Evolutionary conservation across 2,113 vertebrate genomes (phyloP).

Genomic region (Nematolebias whitei): DNA sequence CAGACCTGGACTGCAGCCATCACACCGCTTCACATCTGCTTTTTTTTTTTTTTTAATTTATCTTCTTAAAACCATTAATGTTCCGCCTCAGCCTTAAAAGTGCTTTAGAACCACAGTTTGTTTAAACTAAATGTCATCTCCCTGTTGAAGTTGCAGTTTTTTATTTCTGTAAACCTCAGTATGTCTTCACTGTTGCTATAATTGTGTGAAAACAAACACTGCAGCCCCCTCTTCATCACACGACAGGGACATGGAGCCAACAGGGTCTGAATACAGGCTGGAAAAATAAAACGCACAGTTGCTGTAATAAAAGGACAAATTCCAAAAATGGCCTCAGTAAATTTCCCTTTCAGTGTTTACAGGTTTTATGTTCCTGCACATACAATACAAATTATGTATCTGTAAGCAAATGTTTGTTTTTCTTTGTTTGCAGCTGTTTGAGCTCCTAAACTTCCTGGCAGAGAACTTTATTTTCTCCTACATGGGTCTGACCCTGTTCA

Average conservation of each 20-base stretch:
- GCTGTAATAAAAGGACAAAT: neutral
- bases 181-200: neutral
- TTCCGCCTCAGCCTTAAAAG: neutral
- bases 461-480: conserved; percentile 99
- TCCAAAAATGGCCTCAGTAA: no score
- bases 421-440: conserved; percentile 86
- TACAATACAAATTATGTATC: no score
- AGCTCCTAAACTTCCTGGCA: conserved; percentile 97
- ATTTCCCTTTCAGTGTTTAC: no score
- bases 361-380: no score
- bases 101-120: neutral
- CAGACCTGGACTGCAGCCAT: conserved; percentile 40
- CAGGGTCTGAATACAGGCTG: neutral
- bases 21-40: neutral
- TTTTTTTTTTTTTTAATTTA: no score
- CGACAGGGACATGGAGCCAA: neutral
- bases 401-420: no score
- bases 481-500: conserved; percentile 97
- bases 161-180: neutral
- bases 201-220: neutral
- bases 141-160: neutral
- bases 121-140: neutral
- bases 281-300: neutral
- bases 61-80: fast-evolving
- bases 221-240: no score